These are phyloP conservation scores for Gallinago paraguaiae DNA, from an alignment of 2,113 vertebrate genomes.

Conservation along the genomic window DNA sequence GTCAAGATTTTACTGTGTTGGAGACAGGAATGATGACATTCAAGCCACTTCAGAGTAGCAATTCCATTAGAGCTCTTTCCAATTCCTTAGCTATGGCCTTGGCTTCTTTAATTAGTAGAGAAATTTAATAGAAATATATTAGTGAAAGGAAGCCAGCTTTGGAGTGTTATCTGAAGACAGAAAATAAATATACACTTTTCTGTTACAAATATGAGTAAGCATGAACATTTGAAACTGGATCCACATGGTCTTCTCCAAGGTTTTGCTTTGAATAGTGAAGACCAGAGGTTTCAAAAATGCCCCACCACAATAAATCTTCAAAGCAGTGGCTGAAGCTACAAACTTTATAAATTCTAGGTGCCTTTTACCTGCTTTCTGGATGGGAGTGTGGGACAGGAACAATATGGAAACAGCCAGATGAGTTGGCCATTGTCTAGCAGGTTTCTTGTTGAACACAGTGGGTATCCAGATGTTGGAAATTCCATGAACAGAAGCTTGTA, in stretches of 20 bases:
- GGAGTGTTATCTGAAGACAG: neutral
- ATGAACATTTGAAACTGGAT: neutral
- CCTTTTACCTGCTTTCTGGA: neutral
- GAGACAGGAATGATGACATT: conserved; percentile 12
- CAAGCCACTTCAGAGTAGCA: conserved; percentile 11
- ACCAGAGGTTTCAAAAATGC: neutral
- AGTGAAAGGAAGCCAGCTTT: neutral
- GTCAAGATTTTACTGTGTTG: conserved; percentile 3
- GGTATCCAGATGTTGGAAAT: neutral
- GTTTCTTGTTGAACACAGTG: neutral
- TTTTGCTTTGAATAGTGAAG: neutral
- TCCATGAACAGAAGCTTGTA: neutral
- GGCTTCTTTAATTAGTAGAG: conserved; percentile 39
- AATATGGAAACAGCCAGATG: neutral
- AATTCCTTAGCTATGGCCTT: conserved; percentile 2
- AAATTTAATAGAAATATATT: neutral
- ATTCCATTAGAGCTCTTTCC: conserved; percentile 24
- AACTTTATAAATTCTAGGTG: neutral
- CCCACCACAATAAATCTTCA: neutral
- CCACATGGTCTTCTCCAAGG: neutral
- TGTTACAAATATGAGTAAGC: neutral
- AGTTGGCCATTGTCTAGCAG: neutral
- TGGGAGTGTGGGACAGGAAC: neutral
- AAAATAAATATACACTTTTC: neutral
- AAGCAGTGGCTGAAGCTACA: neutral